Evolutionary conservation across 2,113 vertebrate genomes (phyloP), one percentile per base, ranked within the genome.

Genomic region (Prionailurus viverrinus): DNA sequence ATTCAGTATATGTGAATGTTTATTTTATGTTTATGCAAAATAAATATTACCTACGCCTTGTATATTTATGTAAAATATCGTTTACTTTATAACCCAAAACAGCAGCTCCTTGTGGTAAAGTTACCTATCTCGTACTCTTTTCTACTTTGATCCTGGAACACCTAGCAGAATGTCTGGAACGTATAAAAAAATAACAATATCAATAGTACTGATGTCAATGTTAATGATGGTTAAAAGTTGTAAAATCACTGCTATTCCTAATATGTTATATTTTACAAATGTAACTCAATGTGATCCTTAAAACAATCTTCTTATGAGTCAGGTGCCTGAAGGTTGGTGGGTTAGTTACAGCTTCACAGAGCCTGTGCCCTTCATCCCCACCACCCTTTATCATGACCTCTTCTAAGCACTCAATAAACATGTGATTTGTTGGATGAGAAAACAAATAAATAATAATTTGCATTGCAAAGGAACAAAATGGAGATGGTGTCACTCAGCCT

Each of bases 251-350:
- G 48, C 36, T 80, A 12, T n/a, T 68, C 23, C 63, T 65, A 68
- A 39, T 66, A 66, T 83, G 51, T 81, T 51, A 48, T 23, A 73
- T 61, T 81, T 94, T 95, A 69, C 53, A 92, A 45, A 10, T 51
- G 11, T 8, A 63, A 68, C 31, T 80, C n/a, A 14, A 29, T 29
- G 31, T 73, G 61, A 94, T 58, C 27, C 21, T 69, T 12, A 61
- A 55, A 89, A 61, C 4, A 36, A 41, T 55, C 41, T 58, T 91
- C 48, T 68, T 53, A n/a, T 27, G 29, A 81, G 13, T 55, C 66
- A 76, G 41, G 19, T 71, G 13, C 48, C 33, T 53, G 12, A 25
- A 53, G 39, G 4, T 23, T 61, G 21, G 2, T 4, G 4, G 14
- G 23, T 33, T 33, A 7, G 4, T 83, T 16, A 23, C 1, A 0